phyloP scores from a whole-genome alignment of 2,797 vertebrate species.

The Pipistrellus nathusii region DNA sequence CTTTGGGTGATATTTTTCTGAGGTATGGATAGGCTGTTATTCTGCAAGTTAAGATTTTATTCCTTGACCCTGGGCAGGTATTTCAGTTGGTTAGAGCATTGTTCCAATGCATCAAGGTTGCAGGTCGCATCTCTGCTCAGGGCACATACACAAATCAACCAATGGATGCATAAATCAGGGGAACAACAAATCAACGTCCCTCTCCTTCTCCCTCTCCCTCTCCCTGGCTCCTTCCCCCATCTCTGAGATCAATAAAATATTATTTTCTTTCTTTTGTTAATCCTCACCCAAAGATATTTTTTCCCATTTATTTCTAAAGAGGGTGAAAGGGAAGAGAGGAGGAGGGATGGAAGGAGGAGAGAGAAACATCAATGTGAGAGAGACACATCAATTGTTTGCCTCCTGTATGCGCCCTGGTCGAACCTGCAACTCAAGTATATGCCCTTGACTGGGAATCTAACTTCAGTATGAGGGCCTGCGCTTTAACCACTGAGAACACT shows the following conservation, averaged over 20 bases:
- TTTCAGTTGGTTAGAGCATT: background rate
- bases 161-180: background rate
- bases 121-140: background rate
- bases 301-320: background rate
- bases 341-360: background rate
- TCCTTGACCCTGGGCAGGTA: background rate
- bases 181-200: background rate
- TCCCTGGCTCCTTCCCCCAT: background rate
- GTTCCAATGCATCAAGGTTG: background rate
- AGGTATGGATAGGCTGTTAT: background rate
- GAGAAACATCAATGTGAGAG: background rate
- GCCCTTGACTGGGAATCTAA: background rate
- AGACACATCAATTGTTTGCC: background rate
- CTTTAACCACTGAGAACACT: background rate
- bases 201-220: background rate
- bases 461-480: background rate
- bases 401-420: background rate
- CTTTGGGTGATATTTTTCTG: background rate
- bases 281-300: background rate
- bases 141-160: background rate
- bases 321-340: background rate
- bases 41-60: background rate
- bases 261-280: background rate
- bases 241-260: background rate
- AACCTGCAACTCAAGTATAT: background rate